Evolutionary conservation across 2,888 invertebrate genomes (phyloP).

Genomic region (Cephus pulcher): DNA sequence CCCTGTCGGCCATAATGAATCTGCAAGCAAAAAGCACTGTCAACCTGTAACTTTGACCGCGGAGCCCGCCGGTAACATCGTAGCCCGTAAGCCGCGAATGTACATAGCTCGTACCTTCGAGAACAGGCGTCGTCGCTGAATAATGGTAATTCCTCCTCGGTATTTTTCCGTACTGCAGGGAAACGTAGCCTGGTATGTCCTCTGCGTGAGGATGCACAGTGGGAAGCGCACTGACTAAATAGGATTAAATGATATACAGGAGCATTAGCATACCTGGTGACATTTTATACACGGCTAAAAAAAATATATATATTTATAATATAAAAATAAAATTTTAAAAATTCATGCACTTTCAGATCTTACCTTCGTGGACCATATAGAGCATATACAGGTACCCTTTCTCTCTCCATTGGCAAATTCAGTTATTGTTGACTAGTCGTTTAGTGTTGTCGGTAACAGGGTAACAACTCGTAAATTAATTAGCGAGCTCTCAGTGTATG

Average conservation of each 20-base stretch:
- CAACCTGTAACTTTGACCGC: neutral
- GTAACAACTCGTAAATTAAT: conserved; percentile 54
- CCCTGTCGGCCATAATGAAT: neutral
- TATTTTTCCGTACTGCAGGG: neutral
- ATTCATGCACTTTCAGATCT: neutral
- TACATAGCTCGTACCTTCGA: neutral
- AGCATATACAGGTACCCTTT: neutral
- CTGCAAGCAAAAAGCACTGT: neutral
- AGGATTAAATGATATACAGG: neutral
- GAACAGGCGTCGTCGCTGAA: neutral
- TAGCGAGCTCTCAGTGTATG: conserved; percentile 47
- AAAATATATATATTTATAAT: neutral
- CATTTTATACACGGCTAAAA: neutral
- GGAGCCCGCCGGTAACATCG: neutral
- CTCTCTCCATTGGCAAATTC: conserved; percentile 17
- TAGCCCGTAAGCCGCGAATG: neutral
- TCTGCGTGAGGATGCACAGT: neutral
- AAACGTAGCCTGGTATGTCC: neutral
- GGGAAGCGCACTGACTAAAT: neutral
- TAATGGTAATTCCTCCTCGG: neutral
- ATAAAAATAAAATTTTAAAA: neutral
- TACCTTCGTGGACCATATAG: neutral
- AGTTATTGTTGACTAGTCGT: neutral
- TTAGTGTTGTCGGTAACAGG: conserved; percentile 38
- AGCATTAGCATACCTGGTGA: neutral